Conservation (phyloP, 2,113 vertebrate species). For the Dicerorhinus sumatrensis region DNA sequence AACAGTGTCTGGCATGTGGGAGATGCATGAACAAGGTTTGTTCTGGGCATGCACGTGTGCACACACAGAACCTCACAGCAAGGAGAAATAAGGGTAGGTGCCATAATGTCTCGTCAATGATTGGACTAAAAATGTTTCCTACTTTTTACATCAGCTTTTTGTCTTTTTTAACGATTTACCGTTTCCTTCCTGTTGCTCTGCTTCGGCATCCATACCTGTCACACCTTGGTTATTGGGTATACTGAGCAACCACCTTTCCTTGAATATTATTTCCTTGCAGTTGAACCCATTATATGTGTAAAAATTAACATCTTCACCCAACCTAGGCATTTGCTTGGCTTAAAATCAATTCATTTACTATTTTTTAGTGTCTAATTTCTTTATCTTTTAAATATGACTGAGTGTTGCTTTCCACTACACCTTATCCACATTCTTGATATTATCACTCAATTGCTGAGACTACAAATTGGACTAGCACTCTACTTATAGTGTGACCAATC, state of each 20-base stretch:
- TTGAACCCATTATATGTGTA: background rate
- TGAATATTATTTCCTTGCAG: background rate
- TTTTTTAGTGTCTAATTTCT: background rate
- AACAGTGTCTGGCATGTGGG: background rate
- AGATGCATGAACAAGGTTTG: background rate
- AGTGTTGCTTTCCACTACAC: background rate
- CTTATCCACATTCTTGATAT: background rate
- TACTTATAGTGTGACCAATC: background rate
- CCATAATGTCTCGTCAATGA: too few relatives aligned
- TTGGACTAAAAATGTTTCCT: background rate
- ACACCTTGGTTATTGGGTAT: background rate
- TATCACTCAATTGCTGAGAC: background rate
- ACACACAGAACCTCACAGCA: background rate
- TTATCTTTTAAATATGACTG: background rate
- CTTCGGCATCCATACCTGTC: background rate
- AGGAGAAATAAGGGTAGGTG: accelerated
- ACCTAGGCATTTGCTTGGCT: background rate
- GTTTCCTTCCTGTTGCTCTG: background rate
- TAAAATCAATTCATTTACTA: background rate
- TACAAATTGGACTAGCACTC: background rate
- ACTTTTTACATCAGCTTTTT: background rate
- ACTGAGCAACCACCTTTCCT: background rate
- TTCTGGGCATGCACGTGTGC: accelerated
- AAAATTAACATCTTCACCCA: background rate
- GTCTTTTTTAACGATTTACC: background rate